Percentiles rank a stretch among this genome's conserved stretches.
phyloP scores from a whole-genome alignment of 1,140 invertebrate species.

The Drosophila busckii region DNA sequence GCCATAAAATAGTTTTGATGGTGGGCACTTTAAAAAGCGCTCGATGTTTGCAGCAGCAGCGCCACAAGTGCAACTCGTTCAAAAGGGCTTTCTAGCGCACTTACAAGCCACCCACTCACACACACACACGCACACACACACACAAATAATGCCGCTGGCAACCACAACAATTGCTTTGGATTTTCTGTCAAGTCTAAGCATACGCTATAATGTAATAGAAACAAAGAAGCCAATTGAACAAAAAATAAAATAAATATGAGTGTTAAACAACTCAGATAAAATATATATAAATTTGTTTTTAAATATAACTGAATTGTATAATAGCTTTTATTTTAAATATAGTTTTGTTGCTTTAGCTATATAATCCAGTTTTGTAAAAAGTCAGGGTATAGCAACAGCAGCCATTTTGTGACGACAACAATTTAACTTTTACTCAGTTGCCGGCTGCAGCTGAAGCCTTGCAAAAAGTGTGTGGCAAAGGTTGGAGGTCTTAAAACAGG shows the following conservation, averaged over 20 bases:
- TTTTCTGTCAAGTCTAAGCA: too few relatives aligned
- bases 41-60: conserved; percentile 19
- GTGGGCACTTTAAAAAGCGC: conserved; percentile 34
- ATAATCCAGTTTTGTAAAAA: too few relatives aligned
- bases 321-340: too few relatives aligned
- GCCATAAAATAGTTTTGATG: conserved; percentile 17
- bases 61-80: conserved; percentile 40
- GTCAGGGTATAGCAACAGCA: conserved; percentile 19
- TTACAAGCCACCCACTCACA: conserved; percentile 24
- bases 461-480: conserved; percentile 9
- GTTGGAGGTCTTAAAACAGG: conserved; percentile 10
- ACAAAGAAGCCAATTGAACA: too few relatives aligned
- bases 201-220: too few relatives aligned
- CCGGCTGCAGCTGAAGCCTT: conserved; percentile 24
- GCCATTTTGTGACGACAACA: conserved; percentile 29
- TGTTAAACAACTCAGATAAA: too few relatives aligned
- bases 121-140: conserved; percentile 3
- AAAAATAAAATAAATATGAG: too few relatives aligned
- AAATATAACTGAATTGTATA: too few relatives aligned
- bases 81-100: conserved; percentile 25
- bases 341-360: too few relatives aligned
- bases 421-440: conserved; percentile 13
- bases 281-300: too few relatives aligned
- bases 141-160: conserved; percentile 22
- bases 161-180: conserved; percentile 29